Conservation (phyloP, 2,797 vertebrate genomes). For the Tokudaia muenninki region DNA sequence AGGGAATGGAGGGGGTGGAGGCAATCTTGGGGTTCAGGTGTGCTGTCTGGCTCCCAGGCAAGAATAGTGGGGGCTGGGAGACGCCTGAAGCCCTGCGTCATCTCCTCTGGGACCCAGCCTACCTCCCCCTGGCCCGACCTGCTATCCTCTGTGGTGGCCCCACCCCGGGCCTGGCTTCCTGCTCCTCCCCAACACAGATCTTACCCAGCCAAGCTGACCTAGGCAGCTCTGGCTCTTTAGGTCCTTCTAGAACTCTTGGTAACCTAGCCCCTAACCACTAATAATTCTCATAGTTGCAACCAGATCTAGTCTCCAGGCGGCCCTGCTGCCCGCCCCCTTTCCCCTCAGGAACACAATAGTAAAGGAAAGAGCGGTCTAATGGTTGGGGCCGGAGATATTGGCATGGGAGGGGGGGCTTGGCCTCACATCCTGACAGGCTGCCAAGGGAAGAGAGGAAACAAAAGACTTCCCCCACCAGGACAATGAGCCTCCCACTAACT, state of each 20-base stretch:
- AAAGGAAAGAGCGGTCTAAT: constrained; percentile 51
- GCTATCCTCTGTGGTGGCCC: constrained; percentile 71
- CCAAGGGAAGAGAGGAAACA: constrained; percentile 85
- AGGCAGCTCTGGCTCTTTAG: constrained; percentile 28
- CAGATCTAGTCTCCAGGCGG: neutral
- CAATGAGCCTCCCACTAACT: constrained; percentile 71
- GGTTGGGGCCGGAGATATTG: constrained; percentile 61
- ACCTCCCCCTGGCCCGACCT: constrained; percentile 60
- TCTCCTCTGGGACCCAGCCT: constrained; percentile 59
- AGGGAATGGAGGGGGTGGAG: constrained; percentile 72
- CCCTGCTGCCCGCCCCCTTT: constrained; percentile 20
- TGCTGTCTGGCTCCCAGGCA: constrained; percentile 45
- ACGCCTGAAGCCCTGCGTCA: constrained; percentile 67
- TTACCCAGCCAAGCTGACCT: constrained; percentile 45
- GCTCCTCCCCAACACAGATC: constrained; percentile 68
- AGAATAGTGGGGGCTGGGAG: constrained; percentile 48
- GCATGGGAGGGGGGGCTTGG: constrained; percentile 72
- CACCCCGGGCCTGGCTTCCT: constrained; percentile 81
- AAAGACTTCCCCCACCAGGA: constrained; percentile 82
- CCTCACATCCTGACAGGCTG: constrained; percentile 82
- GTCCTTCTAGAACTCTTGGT: neutral
- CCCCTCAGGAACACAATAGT: constrained; percentile 66
- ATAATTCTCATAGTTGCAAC: neutral
- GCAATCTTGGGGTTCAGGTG: constrained; percentile 65
- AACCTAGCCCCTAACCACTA: neutral